A percentile compares a stretch with the other conserved stretches of the same genome.
phyloP scores from a whole-genome alignment of 2,888 invertebrate genomes.

The Morpho deidamia region DNA sequence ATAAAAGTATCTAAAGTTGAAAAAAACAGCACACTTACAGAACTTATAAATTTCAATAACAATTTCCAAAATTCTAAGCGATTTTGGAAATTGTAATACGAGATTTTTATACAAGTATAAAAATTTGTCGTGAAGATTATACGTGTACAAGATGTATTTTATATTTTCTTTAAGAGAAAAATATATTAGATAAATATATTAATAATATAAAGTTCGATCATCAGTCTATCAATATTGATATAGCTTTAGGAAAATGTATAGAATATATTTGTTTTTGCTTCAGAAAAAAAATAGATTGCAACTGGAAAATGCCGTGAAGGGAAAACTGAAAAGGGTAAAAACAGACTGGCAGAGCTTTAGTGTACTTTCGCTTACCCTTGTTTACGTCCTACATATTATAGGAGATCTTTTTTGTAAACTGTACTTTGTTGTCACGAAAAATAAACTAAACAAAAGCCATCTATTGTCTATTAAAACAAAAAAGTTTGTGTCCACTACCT shows the following conservation, averaged over 20 bases:
- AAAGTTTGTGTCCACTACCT: background rate
- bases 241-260: constrained; percentile 29
- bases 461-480: background rate
- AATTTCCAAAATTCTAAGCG: too few species aligned
- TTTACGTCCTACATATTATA: constrained; percentile 54
- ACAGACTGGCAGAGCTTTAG: constrained; percentile 55
- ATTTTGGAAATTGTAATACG: too few species aligned
- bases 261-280: constrained; percentile 69
- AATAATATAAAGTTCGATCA: too few species aligned
- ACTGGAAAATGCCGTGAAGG: constrained; percentile 73
- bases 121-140: too few species aligned
- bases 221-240: too few species aligned
- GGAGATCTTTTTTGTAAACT: constrained; percentile 16
- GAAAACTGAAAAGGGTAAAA: constrained; percentile 74
- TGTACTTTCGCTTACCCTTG: constrained; percentile 70
- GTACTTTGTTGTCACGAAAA: constrained; percentile 22
- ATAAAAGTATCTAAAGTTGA: too few species aligned
- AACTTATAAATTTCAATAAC: too few species aligned
- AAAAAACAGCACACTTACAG: too few species aligned
- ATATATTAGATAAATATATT: too few species aligned
- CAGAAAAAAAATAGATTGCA: constrained; percentile 79
- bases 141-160: too few species aligned
- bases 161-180: too few species aligned
- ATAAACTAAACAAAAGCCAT: background rate
- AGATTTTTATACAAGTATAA: too few species aligned